Percentiles rank a stretch among this genome's conserved stretches.
These are phyloP conservation scores for Littorina saxatilis DNA, from an alignment of 1,140 invertebrate genomes.

Conservation along the genomic window DNA sequence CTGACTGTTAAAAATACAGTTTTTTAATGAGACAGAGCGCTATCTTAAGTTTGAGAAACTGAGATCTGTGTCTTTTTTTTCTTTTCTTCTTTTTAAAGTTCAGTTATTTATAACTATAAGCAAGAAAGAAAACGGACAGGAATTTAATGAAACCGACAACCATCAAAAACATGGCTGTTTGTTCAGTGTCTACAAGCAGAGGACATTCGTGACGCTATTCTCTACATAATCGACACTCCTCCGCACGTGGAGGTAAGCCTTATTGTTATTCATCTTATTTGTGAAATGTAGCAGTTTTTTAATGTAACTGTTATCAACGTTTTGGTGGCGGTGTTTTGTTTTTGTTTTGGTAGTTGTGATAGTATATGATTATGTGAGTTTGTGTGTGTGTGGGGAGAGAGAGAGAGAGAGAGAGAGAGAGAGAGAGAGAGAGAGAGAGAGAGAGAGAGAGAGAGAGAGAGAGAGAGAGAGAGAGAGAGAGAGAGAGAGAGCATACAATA, in stretches of 20 bases:
- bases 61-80: too few species aligned
- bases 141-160: too few species aligned
- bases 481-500: too few species aligned
- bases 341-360: background rate
- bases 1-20: too few species aligned
- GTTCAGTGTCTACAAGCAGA: constrained; percentile 52
- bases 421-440: constrained; percentile 23
- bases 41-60: too few species aligned
- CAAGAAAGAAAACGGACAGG: too few species aligned
- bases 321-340: background rate
- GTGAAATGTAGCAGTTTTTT: too few species aligned
- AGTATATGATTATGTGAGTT: background rate
- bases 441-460: constrained; percentile 21
- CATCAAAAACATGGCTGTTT: too few species aligned
- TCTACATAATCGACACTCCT: constrained; percentile 57
- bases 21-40: too few species aligned
- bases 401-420: constrained; percentile 12
- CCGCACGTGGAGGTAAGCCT: constrained; percentile 54
- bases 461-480: background rate
- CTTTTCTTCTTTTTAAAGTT: too few species aligned
- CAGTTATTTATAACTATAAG: too few species aligned
- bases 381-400: background rate
- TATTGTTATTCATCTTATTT: too few species aligned
- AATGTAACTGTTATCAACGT: background rate
- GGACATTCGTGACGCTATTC: constrained; percentile 53